These are phyloP conservation scores for Erinaceus europaeus DNA, from an alignment of 2,113 vertebrate species.

Conservation along the genomic window DNA sequence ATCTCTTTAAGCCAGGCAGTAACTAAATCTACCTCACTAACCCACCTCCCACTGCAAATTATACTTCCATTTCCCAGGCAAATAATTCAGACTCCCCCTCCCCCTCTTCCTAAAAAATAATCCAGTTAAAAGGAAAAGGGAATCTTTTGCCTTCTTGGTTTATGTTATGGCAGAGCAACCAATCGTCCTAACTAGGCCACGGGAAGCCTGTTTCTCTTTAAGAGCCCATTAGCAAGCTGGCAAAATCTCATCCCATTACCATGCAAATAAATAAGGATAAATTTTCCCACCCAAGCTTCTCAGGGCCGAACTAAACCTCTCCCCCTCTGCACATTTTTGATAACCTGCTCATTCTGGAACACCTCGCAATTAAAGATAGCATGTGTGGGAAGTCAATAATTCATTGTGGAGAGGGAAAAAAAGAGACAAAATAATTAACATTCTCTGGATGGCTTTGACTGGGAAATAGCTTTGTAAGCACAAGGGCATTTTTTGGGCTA, in stretches of 20 bases:
- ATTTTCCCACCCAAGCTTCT: slow-evolving; percentile 50
- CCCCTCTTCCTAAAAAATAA: not conserved
- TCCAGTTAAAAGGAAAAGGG: not conserved
- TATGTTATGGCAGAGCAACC: not conserved
- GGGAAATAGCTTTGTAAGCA: slow-evolving; percentile 52
- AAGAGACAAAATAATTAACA: slow-evolving; percentile 64
- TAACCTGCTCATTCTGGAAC: slow-evolving; percentile 52
- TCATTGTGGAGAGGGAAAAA: slow-evolving; percentile 2
- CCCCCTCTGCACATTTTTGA: slow-evolving; percentile 55
- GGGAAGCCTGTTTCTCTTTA: slow-evolving; percentile 57
- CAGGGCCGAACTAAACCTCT: slow-evolving; percentile 47
- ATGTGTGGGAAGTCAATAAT: slow-evolving; percentile 47
- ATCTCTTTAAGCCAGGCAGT: not conserved
- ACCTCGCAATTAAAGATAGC: slow-evolving; percentile 68
- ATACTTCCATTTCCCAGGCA: not conserved
- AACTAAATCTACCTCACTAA: not conserved
- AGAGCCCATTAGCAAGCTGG: slow-evolving; percentile 56
- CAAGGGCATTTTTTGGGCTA: slow-evolving; percentile 5
- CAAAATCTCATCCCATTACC: slow-evolving; percentile 45
- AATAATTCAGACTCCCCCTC: not conserved
- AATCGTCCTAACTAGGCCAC: slow-evolving; percentile 41
- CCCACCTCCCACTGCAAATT: not conserved
- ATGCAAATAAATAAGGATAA: slow-evolving; percentile 60
- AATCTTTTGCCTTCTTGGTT: not conserved
- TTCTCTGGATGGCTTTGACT: slow-evolving; percentile 54